phyloP scores from a whole-genome alignment of 2,797 vertebrate species.

The Rhinella marina region DNA sequence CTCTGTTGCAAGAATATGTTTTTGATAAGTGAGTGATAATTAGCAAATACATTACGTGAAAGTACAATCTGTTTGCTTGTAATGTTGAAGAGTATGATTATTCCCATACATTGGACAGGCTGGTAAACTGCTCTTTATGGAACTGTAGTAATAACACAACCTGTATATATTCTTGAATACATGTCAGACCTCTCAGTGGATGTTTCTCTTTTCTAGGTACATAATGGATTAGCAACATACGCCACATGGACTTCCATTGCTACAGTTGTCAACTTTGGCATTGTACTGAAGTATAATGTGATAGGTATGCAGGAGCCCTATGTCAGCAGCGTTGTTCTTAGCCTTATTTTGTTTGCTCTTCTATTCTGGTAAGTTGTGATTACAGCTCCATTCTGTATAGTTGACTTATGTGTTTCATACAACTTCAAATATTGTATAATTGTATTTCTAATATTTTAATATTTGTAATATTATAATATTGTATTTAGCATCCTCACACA shows the following conservation, averaged over 20 bases:
- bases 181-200: background rate
- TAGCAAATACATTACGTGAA: background rate
- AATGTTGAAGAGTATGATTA: background rate
- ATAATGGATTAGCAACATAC: constrained; percentile 74
- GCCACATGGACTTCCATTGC: constrained; percentile 72
- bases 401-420: background rate
- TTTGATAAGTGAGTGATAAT: background rate
- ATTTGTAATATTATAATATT: too few species aligned
- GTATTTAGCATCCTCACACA: too few species aligned
- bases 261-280: constrained; percentile 67
- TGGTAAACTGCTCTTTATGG: background rate
- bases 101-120: background rate
- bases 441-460: too few species aligned
- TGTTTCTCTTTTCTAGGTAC: constrained; percentile 65
- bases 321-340: constrained; percentile 69
- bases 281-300: constrained; percentile 67
- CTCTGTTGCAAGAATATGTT: background rate
- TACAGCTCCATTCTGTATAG: background rate
- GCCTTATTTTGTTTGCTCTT: constrained; percentile 60
- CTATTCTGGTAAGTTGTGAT: constrained; percentile 66
- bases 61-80: background rate
- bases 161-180: background rate
- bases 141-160: background rate
- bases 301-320: constrained; percentile 61
- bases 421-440: too few species aligned